Base-by-base conservation (phyloP, 2,797 vertebrate species). In the Mormyrops attenuatus region DNA sequence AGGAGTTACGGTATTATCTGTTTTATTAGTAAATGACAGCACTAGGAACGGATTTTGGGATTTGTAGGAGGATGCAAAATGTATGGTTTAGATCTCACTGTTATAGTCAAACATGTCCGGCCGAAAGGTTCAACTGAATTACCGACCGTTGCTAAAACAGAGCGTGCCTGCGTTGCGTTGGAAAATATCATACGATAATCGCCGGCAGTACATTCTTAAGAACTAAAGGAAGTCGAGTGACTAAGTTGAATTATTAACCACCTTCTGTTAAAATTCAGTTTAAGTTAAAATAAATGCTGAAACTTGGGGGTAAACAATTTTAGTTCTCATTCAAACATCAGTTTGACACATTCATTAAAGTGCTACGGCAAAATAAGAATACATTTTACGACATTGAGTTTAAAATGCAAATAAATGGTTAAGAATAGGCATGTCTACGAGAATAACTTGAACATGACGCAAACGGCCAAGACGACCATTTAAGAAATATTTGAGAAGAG, bases 231-330 rank as follows among this genome's bases (percentile, higher is more conserved):
- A 22, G 87, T 41, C n/a, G 11, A 49, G 41, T 69, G 38, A 50
- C n/a, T 69, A 66, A 66, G 87, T 88, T 88, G 41, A 88, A 88
- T 88, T 88, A 66, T 88, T 88, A 88, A 88, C 87, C 20, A 88
- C 87, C n/a, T 66, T 66, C 60, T 49, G 60, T 88, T 69, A 69
- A 69, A 66, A 88, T 88, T 69, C 87, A 50, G 52, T 57, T 57
- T 26, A 38, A 38, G 30, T 57, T 88, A 2, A 34, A 66, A 69
- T 44, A 22, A 44, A 88, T 49, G 57, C 57, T 47, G n/a, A 69
- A 88, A 66, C 44, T 47, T 13, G 87, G 17, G 17, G 15, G 52
- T 57, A 57, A 87, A 87, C 52, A 38, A 87, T 57, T 85, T 49
- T 26, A 85, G 0, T 52, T 52, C 9, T 34, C 87, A 88, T 60